Percentiles rank a stretch among this genome's conserved stretches.
Conservation (phyloP, 2,113 vertebrate species). For the Lasiurus borealis region DNA sequence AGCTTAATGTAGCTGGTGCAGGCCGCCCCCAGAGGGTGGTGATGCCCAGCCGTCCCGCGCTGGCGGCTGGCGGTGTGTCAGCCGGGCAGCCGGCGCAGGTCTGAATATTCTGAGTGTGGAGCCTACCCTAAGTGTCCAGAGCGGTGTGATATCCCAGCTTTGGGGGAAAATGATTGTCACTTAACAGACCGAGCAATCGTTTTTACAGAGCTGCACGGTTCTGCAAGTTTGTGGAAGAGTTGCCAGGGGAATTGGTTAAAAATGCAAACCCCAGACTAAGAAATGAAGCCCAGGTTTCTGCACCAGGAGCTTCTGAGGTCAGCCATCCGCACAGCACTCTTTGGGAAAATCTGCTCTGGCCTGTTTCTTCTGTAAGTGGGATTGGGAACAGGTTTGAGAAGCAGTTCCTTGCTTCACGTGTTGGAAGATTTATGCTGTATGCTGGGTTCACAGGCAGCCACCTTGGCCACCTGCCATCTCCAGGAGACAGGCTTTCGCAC, state of each 20-base stretch:
- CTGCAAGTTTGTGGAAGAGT: neutral
- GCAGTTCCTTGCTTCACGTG: conserved; percentile 18
- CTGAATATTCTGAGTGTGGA: neutral
- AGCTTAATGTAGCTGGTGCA: conserved; percentile 49
- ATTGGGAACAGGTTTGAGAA: conserved; percentile 55
- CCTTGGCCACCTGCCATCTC: conserved; percentile 29
- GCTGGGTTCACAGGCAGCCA: conserved; percentile 42
- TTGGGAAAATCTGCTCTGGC: neutral
- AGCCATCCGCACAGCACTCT: neutral
- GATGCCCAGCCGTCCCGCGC: neutral
- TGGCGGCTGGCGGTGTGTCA: neutral
- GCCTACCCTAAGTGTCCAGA: neutral
- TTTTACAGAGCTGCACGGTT: conserved; percentile 25
- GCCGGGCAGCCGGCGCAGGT: neutral
- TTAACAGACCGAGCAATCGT: neutral
- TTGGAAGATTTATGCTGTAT: conserved; percentile 35
- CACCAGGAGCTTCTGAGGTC: neutral
- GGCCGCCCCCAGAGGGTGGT: neutral
- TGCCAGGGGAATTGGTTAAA: conserved; percentile 13
- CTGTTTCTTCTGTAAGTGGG: conserved; percentile 28
- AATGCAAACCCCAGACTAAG: neutral
- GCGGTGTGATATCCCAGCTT: neutral
- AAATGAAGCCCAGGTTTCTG: conserved; percentile 8
- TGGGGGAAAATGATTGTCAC: neutral
- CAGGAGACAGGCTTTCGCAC: conserved; percentile 39